These are phyloP conservation scores for Aphelocoma californica DNA, from an alignment of 2,797 vertebrate species.

Conservation along the genomic window DNA sequence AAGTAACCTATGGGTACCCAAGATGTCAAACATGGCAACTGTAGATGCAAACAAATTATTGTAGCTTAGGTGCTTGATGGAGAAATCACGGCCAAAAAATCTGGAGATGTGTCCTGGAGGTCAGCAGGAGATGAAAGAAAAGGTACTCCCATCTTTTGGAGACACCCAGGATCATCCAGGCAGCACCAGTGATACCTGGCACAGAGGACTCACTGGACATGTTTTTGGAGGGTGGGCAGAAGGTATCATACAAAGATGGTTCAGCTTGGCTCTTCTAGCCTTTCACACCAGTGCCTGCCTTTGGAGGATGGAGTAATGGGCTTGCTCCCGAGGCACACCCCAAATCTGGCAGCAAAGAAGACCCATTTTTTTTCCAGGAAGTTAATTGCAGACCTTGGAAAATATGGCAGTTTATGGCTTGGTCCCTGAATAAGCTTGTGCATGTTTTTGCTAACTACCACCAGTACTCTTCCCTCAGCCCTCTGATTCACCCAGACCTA, in stretches of 20 bases:
- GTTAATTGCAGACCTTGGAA: background rate
- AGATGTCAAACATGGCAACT: background rate
- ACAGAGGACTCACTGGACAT: background rate
- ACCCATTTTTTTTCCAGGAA: background rate
- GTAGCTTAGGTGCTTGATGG: background rate
- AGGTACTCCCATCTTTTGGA: background rate
- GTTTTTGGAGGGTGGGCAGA: background rate
- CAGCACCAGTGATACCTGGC: background rate
- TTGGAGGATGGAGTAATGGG: background rate
- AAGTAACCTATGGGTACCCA: background rate
- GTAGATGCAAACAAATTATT: background rate
- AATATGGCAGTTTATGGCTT: background rate
- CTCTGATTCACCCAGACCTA: constrained; percentile 37
- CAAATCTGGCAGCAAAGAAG: background rate
- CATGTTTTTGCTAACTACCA: background rate
- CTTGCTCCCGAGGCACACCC: background rate
- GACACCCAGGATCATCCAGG: background rate
- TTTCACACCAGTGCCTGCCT: background rate
- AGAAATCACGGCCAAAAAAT: background rate
- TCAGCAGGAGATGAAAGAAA: background rate
- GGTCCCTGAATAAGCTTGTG: background rate
- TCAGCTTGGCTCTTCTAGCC: background rate
- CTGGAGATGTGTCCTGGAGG: background rate
- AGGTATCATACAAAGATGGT: background rate
- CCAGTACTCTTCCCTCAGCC: accelerated